phyloP scores from a whole-genome alignment of 2,797 vertebrate species.

The Hydrolagus colliei region DNA sequence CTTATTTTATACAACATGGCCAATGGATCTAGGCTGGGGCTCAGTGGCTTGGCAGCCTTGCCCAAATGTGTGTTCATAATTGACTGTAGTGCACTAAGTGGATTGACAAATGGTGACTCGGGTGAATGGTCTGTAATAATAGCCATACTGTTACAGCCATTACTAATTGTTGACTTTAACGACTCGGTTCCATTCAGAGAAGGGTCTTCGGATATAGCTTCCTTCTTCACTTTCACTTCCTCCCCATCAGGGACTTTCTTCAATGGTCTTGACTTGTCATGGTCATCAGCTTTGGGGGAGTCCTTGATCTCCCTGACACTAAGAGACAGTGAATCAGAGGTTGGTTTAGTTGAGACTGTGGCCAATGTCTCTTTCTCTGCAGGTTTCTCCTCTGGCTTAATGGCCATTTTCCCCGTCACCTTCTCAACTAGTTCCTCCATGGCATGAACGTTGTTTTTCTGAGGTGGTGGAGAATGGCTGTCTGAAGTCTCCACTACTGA shows the following conservation, averaged over 20 bases:
- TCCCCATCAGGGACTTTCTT: slow-evolving; percentile 66
- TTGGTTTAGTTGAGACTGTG: slow-evolving; percentile 48
- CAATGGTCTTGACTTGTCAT: slow-evolving; percentile 52
- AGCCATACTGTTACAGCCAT: slow-evolving; percentile 83
- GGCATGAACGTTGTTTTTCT: slow-evolving; percentile 87
- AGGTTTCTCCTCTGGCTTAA: slow-evolving; percentile 76
- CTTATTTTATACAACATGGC: slow-evolving; percentile 97
- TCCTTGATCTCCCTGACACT: slow-evolving; percentile 79
- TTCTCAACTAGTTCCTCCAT: slow-evolving; percentile 97
- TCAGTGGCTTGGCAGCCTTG: slow-evolving; percentile 82
- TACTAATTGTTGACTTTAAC: slow-evolving; percentile 77
- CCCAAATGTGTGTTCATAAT: slow-evolving; percentile 97
- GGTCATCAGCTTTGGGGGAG: slow-evolving; percentile 67
- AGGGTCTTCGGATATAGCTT: slow-evolving; percentile 64
- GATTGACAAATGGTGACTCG: slow-evolving; percentile 86
- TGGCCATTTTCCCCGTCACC: slow-evolving; percentile 76
- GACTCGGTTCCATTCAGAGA: slow-evolving; percentile 74
- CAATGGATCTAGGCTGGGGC: slow-evolving; percentile 79
- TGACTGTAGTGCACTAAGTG: slow-evolving; percentile 89
- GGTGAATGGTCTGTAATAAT: slow-evolving; percentile 96
- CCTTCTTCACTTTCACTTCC: slow-evolving; percentile 75
- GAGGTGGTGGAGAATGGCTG: slow-evolving; percentile 78
- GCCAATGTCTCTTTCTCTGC: slow-evolving; percentile 62
- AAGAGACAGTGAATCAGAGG: slow-evolving; percentile 51
- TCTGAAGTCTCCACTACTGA: slow-evolving; percentile 77